A percentile compares a stretch with the other conserved stretches of the same genome.
Conservation (phyloP, 2,797 vertebrate species). For the Echiichthys vipera region DNA sequence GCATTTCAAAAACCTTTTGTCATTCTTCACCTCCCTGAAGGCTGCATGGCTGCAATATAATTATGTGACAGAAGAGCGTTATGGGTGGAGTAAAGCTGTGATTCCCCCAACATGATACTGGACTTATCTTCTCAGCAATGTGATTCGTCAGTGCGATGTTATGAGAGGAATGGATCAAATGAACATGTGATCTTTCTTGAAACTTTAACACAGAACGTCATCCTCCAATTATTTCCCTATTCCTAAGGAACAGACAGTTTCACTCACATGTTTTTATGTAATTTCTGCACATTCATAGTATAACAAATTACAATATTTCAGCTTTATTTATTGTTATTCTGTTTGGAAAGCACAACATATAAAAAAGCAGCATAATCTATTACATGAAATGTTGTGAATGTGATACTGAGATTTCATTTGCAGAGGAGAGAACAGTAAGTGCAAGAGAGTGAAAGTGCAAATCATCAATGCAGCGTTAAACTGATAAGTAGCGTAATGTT, state of each 20-base stretch:
- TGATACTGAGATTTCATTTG: not conserved
- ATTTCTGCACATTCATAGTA: not conserved
- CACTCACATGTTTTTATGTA: not conserved
- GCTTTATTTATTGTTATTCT: constrained; percentile 28
- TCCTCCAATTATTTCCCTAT: not conserved
- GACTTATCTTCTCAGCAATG: not conserved
- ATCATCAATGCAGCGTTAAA: not conserved
- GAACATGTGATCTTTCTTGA: constrained; percentile 24
- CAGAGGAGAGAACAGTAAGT: not conserved
- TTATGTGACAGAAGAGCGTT: not conserved
- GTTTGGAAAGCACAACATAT: not conserved
- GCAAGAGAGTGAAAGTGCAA: constrained; percentile 2
- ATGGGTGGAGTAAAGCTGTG: constrained; percentile 18
- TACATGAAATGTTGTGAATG: not conserved
- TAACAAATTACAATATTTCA: not conserved
- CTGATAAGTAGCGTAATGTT: not conserved
- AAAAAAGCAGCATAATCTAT: not conserved
- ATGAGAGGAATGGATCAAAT: constrained; percentile 58
- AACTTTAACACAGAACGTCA: constrained; percentile 32
- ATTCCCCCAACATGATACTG: constrained; percentile 11
- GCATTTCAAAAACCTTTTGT: not conserved
- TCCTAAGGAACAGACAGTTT: constrained; percentile 15
- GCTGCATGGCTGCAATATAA: not conserved
- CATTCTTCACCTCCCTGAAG: not conserved
- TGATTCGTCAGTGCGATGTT: constrained; percentile 45